phyloP scores from a whole-genome alignment of 1,140 invertebrate species.

The Musca vetustissima region DNA sequence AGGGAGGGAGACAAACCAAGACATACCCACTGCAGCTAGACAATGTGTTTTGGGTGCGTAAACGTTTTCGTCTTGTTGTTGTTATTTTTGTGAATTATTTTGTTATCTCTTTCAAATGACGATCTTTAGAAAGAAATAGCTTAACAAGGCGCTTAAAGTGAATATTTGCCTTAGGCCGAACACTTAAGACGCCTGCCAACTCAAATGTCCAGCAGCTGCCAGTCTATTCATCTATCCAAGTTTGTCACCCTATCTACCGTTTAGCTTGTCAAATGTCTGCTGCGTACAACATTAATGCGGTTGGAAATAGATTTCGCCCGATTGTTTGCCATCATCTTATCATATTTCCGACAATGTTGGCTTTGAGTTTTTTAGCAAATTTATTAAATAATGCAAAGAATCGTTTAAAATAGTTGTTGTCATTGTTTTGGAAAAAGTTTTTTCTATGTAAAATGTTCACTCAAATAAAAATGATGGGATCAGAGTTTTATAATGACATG shows the following conservation, averaged over 20 bases:
- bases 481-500: too few species aligned
- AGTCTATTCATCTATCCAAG: neutral
- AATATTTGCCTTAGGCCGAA: neutral
- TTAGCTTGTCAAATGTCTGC: slow-evolving; percentile 1
- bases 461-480: too few species aligned
- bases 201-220: neutral
- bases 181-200: neutral
- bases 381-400: too few species aligned
- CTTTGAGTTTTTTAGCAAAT: neutral
- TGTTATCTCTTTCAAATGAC: too few species aligned
- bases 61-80: neutral
- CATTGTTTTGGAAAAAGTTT: too few species aligned
- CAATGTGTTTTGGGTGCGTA: slow-evolving; percentile 7
- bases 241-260: too few species aligned
- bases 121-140: too few species aligned
- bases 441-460: too few species aligned
- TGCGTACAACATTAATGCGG: neutral
- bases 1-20: neutral
- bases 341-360: slow-evolving; percentile 20
- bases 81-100: too few species aligned
- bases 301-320: neutral
- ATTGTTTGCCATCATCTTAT: slow-evolving; percentile 16
- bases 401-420: too few species aligned
- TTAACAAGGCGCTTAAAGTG: neutral
- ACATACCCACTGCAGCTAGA: too few species aligned